Percentiles rank a stretch among this genome's conserved stretches.
Conservation (phyloP, 2,888 invertebrate genomes). For the Oxycera nigricornis region DNA sequence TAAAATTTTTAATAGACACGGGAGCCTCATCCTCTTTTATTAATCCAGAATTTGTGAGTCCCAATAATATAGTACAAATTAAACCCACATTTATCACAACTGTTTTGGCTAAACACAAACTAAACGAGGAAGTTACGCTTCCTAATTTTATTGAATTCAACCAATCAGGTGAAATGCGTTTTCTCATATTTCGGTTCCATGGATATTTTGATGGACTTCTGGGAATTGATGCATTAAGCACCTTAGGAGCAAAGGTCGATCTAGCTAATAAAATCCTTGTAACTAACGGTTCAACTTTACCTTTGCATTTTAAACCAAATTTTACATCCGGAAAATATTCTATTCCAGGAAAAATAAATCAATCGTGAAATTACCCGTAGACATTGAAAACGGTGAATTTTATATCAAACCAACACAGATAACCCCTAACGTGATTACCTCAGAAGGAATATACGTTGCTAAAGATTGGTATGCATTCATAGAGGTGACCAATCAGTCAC, state of each 20-base stretch:
- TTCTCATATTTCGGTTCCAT: slow-evolving; percentile 25
- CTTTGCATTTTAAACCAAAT: background rate
- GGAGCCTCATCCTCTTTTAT: slow-evolving; percentile 33
- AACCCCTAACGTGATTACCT: too few relatives aligned
- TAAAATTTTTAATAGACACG: slow-evolving; percentile 40
- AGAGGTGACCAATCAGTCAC: background rate
- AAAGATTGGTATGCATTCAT: background rate
- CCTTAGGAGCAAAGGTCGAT: slow-evolving; percentile 36
- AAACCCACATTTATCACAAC: slow-evolving; percentile 22
- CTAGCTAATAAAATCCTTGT: slow-evolving; percentile 1
- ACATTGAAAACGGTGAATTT: background rate
- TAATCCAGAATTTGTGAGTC: slow-evolving; percentile 9
- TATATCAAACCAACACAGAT: background rate
- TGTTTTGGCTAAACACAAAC: slow-evolving; percentile 11
- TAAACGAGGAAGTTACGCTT: slow-evolving; percentile 18
- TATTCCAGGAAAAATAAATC: too few relatives aligned
- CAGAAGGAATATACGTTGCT: too few relatives aligned
- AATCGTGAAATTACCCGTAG: too few relatives aligned
- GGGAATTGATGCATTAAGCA: background rate
- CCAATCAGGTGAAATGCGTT: slow-evolving; percentile 21
- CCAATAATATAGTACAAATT: background rate
- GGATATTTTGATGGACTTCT: slow-evolving; percentile 35
- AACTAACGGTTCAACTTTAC: slow-evolving; percentile 13
- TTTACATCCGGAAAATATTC: background rate
- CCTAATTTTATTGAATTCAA: slow-evolving; percentile 36